These are phyloP conservation scores for Myotis vivesi DNA, from an alignment of 2,797 vertebrate species.

Conservation along the genomic window DNA sequence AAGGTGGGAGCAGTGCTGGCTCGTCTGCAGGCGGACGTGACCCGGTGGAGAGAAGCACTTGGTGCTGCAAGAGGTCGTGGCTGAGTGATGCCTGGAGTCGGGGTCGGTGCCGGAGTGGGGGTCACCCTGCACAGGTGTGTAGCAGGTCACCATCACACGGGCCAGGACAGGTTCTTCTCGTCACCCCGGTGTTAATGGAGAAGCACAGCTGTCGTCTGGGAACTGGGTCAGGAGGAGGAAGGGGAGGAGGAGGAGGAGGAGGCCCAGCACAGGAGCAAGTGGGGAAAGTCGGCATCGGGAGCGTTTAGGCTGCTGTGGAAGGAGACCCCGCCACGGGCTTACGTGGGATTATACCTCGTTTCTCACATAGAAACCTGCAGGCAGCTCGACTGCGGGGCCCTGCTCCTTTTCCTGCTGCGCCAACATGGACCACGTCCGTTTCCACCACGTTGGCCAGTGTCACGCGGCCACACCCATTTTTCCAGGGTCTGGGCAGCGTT, in stretches of 20 bases:
- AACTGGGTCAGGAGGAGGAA: neutral
- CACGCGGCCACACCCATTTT: neutral
- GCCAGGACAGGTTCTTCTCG: fast-evolving
- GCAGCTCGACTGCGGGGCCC: neutral
- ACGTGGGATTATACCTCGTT: fast-evolving
- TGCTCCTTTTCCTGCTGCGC: neutral
- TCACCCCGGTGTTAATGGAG: fast-evolving
- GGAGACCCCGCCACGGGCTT: neutral
- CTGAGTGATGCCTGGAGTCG: fast-evolving
- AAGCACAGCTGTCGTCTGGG: fast-evolving
- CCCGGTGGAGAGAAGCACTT: fast-evolving
- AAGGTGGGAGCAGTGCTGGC: neutral
- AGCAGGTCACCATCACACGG: fast-evolving
- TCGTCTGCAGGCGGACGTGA: neutral
- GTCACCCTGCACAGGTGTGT: fast-evolving
- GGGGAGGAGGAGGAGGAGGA: no score
- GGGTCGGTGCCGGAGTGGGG: fast-evolving
- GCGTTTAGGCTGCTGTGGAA: neutral
- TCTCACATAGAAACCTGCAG: fast-evolving
- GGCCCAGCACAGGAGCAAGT: neutral
- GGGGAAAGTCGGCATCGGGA: neutral
- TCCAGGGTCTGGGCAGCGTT: neutral
- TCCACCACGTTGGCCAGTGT: neutral
- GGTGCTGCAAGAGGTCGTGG: neutral
- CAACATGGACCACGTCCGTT: fast-evolving